Conservation (phyloP, 53 echinoderm and acorn worm genomes). For the Henricia sp. region DNA sequence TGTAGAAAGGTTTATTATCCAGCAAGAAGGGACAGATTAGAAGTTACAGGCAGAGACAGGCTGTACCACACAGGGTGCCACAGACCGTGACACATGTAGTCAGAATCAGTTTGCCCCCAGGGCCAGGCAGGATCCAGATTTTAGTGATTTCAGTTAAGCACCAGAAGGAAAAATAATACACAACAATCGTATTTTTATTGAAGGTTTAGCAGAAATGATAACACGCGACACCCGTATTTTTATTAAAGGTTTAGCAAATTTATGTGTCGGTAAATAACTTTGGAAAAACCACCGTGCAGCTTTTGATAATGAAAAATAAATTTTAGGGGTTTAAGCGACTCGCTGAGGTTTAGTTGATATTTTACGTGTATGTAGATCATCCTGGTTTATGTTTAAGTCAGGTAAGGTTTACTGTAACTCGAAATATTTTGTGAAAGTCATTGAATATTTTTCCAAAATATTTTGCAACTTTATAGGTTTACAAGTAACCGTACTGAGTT, state of each 20-base stretch:
- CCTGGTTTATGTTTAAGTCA: no score
- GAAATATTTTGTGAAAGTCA: no score
- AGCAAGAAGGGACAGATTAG: conserved; percentile 38
- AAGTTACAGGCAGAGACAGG: conserved; percentile 42
- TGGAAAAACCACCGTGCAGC: no score
- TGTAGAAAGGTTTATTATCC: conserved; percentile 42
- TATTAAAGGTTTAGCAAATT: neutral
- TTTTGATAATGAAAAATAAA: neutral
- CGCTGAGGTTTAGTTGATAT: neutral
- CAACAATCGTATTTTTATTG: neutral
- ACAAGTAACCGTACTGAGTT: neutral
- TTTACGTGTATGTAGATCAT: neutral
- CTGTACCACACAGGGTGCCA: conserved; percentile 13
- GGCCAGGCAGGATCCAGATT: conserved; percentile 30
- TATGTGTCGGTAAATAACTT: neutral
- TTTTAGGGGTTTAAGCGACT: neutral
- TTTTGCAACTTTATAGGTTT: neutral
- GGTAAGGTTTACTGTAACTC: no score
- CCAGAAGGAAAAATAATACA: neutral
- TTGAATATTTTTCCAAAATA: no score
- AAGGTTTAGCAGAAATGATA: neutral
- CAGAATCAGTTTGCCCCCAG: conserved; percentile 8
- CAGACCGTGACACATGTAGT: conserved; percentile 12
- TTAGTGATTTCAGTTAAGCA: neutral
- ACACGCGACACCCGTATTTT: neutral